A percentile compares a stretch with the other conserved stretches of the same genome.
Evolutionary conservation across 2,888 invertebrate species (phyloP).

Genomic region (Dendrolimus houi): DNA sequence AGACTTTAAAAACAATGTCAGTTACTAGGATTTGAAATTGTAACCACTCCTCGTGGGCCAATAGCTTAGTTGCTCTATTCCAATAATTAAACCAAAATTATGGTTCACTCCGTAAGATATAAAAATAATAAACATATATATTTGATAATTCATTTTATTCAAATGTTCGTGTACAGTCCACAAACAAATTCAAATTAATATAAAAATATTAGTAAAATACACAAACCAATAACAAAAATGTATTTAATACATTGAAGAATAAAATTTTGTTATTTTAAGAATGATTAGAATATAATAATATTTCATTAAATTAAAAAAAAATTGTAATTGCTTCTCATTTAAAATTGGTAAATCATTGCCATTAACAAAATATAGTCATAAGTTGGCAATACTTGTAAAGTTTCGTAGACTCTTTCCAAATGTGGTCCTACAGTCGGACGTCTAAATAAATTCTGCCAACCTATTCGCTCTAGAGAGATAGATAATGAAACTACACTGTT

Average conservation of each 20-base stretch:
- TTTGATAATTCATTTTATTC: slow-evolving; percentile 40
- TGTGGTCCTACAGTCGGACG: not conserved
- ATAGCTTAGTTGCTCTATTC: too few relatives aligned
- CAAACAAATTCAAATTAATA: slow-evolving; percentile 29
- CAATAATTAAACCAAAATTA: too few relatives aligned
- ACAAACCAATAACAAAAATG: slow-evolving; percentile 37
- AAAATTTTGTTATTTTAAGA: not conserved
- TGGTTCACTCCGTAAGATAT: too few relatives aligned
- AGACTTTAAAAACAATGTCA: too few relatives aligned
- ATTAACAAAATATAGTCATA: not conserved
- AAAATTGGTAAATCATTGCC: not conserved
- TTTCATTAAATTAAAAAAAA: not conserved
- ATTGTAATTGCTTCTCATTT: not conserved
- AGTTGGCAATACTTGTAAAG: not conserved
- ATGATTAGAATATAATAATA: slow-evolving; percentile 1
- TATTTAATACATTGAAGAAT: slow-evolving; percentile 13
- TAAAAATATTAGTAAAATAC: slow-evolving; percentile 38
- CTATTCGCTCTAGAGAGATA: too few relatives aligned
- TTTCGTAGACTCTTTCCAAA: not conserved
- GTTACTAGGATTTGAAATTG: too few relatives aligned
- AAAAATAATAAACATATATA: slow-evolving; percentile 1
- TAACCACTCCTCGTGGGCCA: too few relatives aligned
- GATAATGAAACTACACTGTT: too few relatives aligned
- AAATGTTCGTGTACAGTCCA: slow-evolving; percentile 35
- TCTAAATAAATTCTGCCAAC: too few relatives aligned